Evolutionary conservation across 2,797 vertebrate genomes (phyloP), one percentile per base, ranked within the genome.

Genomic region (Echiichthys vipera): DNA sequence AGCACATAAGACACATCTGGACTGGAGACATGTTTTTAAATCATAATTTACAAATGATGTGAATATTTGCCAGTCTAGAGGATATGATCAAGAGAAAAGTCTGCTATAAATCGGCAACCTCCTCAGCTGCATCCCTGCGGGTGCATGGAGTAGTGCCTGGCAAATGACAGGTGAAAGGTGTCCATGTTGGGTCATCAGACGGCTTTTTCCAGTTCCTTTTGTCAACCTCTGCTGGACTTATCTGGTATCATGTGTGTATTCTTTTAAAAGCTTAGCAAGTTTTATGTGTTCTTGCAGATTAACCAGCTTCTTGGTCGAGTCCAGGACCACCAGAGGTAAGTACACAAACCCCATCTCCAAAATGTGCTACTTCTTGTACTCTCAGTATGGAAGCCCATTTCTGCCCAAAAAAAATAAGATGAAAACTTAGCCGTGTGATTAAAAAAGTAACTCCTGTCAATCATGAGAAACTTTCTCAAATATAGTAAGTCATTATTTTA

Each of bases 241-340:
- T 22, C 12, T 29, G 18, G 17, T 18, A 24, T 15, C 27, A 2
- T 14, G 1, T 18, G 2, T 68, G 12, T 69, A 51, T 30, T 47
- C 15, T 71, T 65, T 30, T 11, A 66, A 57, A 49, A 15, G 0
- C 25, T 80, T 24, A 77, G 3, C 27, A 61, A 17, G 9, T 6
- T 27, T 71, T 46, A 1, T 78, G 47, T 85, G 30, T 88, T 30
- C 20, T 85, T 85, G 22, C 88, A 95, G 95, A 93, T 95, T 45
- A 94, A 93, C 75, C 92, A 89, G 75, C 93, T 95, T 70, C 91
- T 95, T 45, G 68, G 65, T 54, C 86, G 95, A 62, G 93, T 95
- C 73, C 84, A 92, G 65, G 93, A 94, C 73, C 93, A 93, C 87
- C 93, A 95, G 72, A 93, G 42, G 94, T 94, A 86, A 92, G 79